A percentile compares a stretch with the other conserved stretches of the same genome.
Evolutionary conservation across 1,140 invertebrate genomes (phyloP).

Genomic region (Parapsyche elsis): DNA sequence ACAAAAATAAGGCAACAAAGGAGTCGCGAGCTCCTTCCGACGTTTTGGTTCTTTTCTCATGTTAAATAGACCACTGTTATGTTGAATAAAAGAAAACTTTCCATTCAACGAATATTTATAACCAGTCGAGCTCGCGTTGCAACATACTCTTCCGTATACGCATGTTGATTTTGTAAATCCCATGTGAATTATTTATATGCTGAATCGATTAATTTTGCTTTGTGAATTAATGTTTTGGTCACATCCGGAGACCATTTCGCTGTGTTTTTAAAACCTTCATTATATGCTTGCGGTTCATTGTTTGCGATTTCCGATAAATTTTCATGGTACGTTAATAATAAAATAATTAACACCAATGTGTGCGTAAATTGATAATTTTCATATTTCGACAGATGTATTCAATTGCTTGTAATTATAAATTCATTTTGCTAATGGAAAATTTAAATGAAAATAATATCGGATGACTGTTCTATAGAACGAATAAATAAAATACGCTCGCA

Average conservation of each 20-base stretch:
- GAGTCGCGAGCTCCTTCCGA: background rate
- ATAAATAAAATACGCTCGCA: background rate
- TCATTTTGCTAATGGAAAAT: too few relatives aligned
- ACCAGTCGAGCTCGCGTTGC: background rate
- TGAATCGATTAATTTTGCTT: background rate
- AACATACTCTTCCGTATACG: background rate
- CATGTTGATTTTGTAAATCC: background rate
- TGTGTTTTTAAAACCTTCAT: too few relatives aligned
- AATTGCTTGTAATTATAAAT: too few relatives aligned
- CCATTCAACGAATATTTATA: conserved; percentile 6
- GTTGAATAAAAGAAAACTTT: conserved; percentile 9
- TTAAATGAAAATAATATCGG: too few relatives aligned
- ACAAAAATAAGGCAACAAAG: conserved; percentile 4
- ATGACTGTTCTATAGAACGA: background rate
- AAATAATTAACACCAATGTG: too few relatives aligned
- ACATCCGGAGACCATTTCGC: too few relatives aligned
- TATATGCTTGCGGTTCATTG: too few relatives aligned
- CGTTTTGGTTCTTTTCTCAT: conserved; percentile 19
- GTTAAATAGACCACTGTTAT: conserved; percentile 11
- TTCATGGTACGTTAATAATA: too few relatives aligned
- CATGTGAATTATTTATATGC: background rate
- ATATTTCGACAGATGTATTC: too few relatives aligned
- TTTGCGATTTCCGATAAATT: too few relatives aligned
- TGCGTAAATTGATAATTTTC: too few relatives aligned
- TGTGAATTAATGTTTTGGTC: too few relatives aligned